Evolutionary conservation across 1,140 invertebrate genomes (phyloP).

Genomic region (Brachionus koreanus): DNA sequence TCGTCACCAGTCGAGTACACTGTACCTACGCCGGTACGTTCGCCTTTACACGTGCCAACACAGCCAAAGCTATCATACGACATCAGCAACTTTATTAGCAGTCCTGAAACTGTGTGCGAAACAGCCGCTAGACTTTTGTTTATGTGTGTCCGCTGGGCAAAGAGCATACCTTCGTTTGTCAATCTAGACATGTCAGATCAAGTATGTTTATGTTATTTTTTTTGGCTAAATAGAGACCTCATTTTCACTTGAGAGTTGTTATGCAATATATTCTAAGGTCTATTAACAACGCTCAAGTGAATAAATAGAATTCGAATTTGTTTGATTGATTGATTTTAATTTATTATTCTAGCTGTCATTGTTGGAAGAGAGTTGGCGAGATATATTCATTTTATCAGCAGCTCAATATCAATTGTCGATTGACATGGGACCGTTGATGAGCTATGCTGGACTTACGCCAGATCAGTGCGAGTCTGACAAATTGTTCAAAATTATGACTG

Average conservation of each 20-base stretch:
- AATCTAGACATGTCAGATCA: slow-evolving; percentile 73
- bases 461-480: slow-evolving; percentile 58
- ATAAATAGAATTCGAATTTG: neutral
- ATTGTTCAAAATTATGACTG: slow-evolving; percentile 60
- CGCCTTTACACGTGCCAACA: neutral
- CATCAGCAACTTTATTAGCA: neutral
- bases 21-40: neutral
- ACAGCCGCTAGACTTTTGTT: slow-evolving; percentile 80
- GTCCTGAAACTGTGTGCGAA: slow-evolving; percentile 60
- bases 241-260: slow-evolving; percentile 10
- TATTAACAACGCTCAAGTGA: neutral
- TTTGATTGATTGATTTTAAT: slow-evolving; percentile 5
- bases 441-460: slow-evolving; percentile 53
- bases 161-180: slow-evolving; percentile 71
- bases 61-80: neutral
- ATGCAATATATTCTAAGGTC: neutral
- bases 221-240: neutral
- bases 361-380: slow-evolving; percentile 83
- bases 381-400: slow-evolving; percentile 82
- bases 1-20: neutral
- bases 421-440: slow-evolving; percentile 66
- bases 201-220: slow-evolving; percentile 50
- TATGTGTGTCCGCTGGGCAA: slow-evolving; percentile 82
- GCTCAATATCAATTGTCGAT: slow-evolving; percentile 77
- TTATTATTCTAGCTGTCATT: slow-evolving; percentile 63